Evolutionary conservation across 2,888 invertebrate genomes (phyloP).

Genomic region (Orthosia gothica): DNA sequence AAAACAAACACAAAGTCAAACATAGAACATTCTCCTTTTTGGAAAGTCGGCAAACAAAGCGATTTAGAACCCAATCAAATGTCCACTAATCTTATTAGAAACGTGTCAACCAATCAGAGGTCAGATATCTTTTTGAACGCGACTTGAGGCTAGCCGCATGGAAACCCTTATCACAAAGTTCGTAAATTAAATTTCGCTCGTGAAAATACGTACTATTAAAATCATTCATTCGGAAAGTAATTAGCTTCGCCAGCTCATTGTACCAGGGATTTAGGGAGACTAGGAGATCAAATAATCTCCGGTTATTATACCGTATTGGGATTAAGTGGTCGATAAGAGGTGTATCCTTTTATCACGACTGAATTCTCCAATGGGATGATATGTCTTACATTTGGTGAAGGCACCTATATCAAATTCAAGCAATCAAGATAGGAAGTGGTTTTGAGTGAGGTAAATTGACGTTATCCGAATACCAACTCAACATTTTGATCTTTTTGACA

Average conservation of each 20-base stretch:
- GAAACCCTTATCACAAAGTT: conserved; percentile 63
- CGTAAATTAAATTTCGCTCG: conserved; percentile 52
- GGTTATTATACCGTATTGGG: conserved; percentile 18
- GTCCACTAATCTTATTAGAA: background rate
- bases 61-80: conserved; percentile 4
- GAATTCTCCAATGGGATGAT: conserved; percentile 10
- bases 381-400: conserved; percentile 18
- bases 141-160: conserved; percentile 46
- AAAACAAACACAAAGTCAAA: too few relatives aligned
- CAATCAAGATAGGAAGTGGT: conserved; percentile 15
- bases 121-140: conserved; percentile 51
- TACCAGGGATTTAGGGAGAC: background rate
- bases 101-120: conserved; percentile 24
- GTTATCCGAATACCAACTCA: conserved; percentile 1
- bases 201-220: conserved; percentile 47
- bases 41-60: background rate
- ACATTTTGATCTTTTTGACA: too few relatives aligned
- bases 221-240: conserved; percentile 42
- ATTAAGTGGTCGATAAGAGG: conserved; percentile 36
- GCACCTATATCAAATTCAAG: background rate
- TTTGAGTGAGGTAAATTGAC: background rate
- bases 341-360: conserved; percentile 27
- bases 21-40: too few relatives aligned
- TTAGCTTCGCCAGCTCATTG: conserved; percentile 33
- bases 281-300: conserved; percentile 22